A percentile compares a stretch with the other conserved stretches of the same genome.
These are phyloP conservation scores for Cuniculus paca DNA, from an alignment of 2,797 vertebrate species.

Conservation along the genomic window DNA sequence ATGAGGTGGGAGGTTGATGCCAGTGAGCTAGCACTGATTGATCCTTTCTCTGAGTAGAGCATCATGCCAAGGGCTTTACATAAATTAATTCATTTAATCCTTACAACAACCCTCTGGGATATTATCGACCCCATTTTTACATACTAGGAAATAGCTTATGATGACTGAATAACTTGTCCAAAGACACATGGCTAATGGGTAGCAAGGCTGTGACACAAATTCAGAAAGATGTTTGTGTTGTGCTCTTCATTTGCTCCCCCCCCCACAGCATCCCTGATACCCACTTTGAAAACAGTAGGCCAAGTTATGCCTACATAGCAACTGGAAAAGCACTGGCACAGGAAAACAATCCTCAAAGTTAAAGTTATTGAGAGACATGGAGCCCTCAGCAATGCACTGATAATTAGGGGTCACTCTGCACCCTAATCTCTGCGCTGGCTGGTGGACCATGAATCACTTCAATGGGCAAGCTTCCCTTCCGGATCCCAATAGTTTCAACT, in stretches of 20 bases:
- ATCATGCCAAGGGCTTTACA: not conserved
- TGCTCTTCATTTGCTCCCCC: not conserved
- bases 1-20: not conserved
- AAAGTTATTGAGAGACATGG: not conserved
- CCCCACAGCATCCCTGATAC: no score
- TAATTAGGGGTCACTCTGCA: not conserved
- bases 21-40: not conserved
- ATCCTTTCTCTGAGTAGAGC: not conserved
- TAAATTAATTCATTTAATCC: not conserved
- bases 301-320: not conserved
- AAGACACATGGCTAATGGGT: not conserved
- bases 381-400: not conserved
- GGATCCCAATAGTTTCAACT: not conserved
- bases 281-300: not conserved
- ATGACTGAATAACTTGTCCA: not conserved
- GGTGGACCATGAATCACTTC: no score
- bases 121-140: not conserved
- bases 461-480: not conserved
- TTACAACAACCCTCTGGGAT: not conserved
- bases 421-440: not conserved
- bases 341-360: conserved; percentile 15
- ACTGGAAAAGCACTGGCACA: conserved; percentile 1
- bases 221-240: not conserved
- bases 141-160: not conserved
- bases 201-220: not conserved